Percentiles rank a stretch among this genome's conserved stretches.
Conservation (phyloP, 2,113 vertebrate species). For the Microtus montanus region DNA sequence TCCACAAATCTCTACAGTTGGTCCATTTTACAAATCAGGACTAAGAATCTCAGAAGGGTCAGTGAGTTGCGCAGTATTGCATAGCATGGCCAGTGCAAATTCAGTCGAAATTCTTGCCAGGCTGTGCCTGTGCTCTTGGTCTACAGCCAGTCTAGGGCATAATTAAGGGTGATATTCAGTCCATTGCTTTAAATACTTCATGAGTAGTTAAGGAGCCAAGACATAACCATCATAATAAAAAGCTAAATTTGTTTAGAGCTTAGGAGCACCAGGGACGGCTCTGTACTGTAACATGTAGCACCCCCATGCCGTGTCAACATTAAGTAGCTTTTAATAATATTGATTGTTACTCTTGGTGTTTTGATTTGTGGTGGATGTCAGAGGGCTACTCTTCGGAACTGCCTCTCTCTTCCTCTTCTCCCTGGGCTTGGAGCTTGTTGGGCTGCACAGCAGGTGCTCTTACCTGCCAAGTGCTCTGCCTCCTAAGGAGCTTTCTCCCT, state of each 20-base stretch:
- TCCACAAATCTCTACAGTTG: neutral
- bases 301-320: neutral
- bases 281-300: neutral
- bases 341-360: neutral
- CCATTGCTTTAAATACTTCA: neutral
- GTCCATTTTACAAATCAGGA: neutral
- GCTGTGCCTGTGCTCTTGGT: neutral
- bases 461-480: neutral
- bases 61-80: neutral
- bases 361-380: neutral
- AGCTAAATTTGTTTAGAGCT: neutral
- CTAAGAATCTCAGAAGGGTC: neutral
- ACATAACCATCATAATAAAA: conserved; percentile 22
- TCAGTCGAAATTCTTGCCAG: neutral
- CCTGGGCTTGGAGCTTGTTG: neutral
- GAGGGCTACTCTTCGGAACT: neutral
- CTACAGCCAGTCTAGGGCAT: neutral
- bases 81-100: neutral
- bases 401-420: neutral
- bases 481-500: neutral
- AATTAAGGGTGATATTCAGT: neutral
- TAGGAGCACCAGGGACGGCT: neutral
- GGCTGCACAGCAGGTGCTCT: neutral
- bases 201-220: conserved; percentile 1
- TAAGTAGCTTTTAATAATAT: neutral